Conservation (phyloP, 2,113 vertebrate species). For the Nestor notabilis region DNA sequence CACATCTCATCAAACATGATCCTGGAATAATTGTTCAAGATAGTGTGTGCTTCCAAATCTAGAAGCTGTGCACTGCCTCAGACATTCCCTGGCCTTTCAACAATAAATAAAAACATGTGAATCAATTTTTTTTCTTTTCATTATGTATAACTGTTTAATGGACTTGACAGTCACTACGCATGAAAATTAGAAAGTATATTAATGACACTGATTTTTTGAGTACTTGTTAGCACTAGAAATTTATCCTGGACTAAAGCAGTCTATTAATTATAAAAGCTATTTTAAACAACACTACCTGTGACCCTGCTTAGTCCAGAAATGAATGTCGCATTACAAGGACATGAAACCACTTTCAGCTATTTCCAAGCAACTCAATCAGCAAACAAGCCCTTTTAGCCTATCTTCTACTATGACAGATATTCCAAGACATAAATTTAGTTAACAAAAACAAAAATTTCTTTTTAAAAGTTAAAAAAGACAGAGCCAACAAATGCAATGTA, state of each 20-base stretch:
- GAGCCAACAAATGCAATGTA: not conserved
- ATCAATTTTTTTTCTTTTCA: not conserved
- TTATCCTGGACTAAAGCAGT: not conserved
- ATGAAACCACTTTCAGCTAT: not conserved
- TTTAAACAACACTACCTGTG: not conserved
- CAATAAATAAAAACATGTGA: not conserved
- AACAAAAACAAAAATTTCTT: constrained; percentile 26
- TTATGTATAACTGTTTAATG: not conserved
- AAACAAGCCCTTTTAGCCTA: constrained; percentile 12
- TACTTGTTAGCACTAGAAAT: not conserved
- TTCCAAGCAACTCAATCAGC: not conserved
- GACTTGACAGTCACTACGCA: not conserved
- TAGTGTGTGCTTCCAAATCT: not conserved
- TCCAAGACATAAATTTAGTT: not conserved
- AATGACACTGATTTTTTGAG: not conserved
- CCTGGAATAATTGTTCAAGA: not conserved
- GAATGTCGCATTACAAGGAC: not conserved
- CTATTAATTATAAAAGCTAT: not conserved
- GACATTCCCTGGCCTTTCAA: not conserved
- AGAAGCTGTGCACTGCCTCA: not conserved
- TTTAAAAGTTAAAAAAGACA: constrained; percentile 8
- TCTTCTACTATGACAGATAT: not conserved
- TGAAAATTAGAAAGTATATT: not conserved
- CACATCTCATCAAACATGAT: not conserved
- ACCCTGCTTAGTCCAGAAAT: not conserved